These are phyloP conservation scores for Tiliacea citrago DNA, from an alignment of 2,888 invertebrate genomes.

Conservation along the genomic window DNA sequence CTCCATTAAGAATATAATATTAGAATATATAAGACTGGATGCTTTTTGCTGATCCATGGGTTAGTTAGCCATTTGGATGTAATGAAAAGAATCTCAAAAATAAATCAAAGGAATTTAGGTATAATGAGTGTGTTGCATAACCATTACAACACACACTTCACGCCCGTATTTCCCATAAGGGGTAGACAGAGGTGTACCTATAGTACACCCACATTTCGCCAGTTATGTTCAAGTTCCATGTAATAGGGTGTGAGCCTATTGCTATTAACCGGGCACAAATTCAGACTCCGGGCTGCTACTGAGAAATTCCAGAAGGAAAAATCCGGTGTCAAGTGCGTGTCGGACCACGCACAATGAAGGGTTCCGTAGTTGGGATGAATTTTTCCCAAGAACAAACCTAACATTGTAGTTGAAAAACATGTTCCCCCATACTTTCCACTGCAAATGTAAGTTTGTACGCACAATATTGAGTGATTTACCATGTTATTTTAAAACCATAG, in stretches of 20 bases:
- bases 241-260: not conserved
- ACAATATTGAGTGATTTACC: no score
- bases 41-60: not conserved
- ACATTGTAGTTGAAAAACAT: no score
- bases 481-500: no score
- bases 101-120: not conserved
- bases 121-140: not conserved
- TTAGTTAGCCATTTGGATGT: no score
- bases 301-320: no score
- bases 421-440: no score
- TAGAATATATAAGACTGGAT: no score
- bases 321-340: no score
- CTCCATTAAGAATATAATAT: not conserved
- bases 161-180: not conserved
- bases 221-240: not conserved
- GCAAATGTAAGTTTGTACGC: no score
- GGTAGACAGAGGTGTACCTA: not conserved
- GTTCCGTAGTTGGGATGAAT: no score
- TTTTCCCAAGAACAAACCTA: no score
- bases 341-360: no score
- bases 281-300: not conserved
- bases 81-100: not conserved
- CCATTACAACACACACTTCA: not conserved
- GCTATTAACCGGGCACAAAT: not conserved
- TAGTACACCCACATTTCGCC: not conserved